Evolutionary conservation across 2,113 vertebrate species (phyloP).

Genomic region (Montifringilla adamsi): DNA sequence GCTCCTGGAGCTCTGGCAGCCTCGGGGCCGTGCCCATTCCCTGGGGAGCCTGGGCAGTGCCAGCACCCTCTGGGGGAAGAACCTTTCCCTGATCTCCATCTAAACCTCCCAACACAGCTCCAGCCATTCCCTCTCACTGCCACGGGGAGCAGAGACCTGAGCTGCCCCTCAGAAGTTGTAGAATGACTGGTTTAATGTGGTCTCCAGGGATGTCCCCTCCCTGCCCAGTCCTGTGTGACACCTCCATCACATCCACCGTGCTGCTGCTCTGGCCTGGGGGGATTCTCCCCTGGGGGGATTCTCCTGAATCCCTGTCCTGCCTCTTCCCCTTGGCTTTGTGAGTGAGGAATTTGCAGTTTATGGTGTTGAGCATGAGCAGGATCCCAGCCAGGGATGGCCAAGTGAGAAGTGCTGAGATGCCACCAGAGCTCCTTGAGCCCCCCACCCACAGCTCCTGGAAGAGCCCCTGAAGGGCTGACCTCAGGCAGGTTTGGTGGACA

Average conservation of each 20-base stretch:
- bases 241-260: background rate
- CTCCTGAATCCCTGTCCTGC: background rate
- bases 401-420: background rate
- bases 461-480: background rate
- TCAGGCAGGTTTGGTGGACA: background rate
- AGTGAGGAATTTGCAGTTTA: background rate
- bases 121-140: background rate
- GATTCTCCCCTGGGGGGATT: background rate
- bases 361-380: background rate
- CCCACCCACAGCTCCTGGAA: background rate
- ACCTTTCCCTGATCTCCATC: background rate
- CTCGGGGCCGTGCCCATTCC: background rate
- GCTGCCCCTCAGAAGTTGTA: background rate
- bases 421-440: background rate
- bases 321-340: background rate
- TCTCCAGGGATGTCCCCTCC: background rate
- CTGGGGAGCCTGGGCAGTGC: background rate
- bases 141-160: rapidly evolving
- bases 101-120: rapidly evolving
- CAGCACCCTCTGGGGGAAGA: background rate
- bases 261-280: rapidly evolving
- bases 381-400: background rate
- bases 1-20: background rate
- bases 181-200: background rate
- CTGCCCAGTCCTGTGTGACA: background rate